Evolutionary conservation across 2,888 invertebrate genomes (phyloP).

Genomic region (Pyrrhosoma nymphula): DNA sequence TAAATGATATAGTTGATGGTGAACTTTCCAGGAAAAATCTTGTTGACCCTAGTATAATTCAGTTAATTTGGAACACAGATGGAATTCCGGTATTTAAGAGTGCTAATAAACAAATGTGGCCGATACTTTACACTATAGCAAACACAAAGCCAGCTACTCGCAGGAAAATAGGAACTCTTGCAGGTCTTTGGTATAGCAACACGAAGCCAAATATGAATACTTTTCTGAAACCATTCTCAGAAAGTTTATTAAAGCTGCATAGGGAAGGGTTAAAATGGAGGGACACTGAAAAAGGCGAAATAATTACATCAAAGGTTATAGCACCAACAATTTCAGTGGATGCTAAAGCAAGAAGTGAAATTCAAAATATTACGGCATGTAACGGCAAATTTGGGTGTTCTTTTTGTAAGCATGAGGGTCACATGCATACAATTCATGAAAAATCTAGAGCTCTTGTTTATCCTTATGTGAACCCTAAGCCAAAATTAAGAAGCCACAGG

Average conservation of each 20-base stretch:
- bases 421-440: neutral
- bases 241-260: neutral
- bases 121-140: neutral
- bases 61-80: neutral
- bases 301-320: constrained; percentile 20
- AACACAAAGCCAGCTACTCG: neutral
- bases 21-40: neutral
- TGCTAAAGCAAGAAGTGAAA: constrained; percentile 13
- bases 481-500: neutral
- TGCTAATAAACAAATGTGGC: neutral
- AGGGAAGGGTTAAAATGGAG: neutral
- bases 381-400: constrained; percentile 56
- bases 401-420: neutral
- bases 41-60: neutral
- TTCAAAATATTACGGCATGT: neutral
- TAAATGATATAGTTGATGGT: neutral
- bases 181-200: neutral
- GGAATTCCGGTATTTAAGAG: neutral
- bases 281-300: neutral
- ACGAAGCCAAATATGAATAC: neutral
- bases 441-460: neutral
- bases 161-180: neutral
- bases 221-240: neutral
- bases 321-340: constrained; percentile 44
- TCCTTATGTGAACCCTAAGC: neutral